Evolutionary conservation across 2,113 vertebrate species (phyloP), one percentile per base, ranked within the genome.

Genomic region (Clinocottus analis): DNA sequence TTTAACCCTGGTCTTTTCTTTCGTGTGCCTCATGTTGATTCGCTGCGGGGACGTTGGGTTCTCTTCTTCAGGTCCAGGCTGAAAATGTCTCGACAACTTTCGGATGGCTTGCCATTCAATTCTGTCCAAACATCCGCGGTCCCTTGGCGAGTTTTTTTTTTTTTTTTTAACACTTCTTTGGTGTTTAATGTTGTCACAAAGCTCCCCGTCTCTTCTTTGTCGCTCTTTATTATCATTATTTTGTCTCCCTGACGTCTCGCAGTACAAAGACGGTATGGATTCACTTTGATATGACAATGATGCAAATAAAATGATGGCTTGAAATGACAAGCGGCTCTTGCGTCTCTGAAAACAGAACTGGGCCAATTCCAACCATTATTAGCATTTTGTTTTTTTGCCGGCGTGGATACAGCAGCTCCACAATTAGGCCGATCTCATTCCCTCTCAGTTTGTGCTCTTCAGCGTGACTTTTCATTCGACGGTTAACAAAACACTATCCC

Each of bases 221-320:
- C 17, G 5, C 9, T 56, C 47, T 72, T 53, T 45, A 74, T 73
- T 69, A 51, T 39, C 65, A 67, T 45, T 53, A 67, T 59, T 74
- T 72, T 27, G 63, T 62, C 53, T 70, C 0, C 5, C 65, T 47
- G 49, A 58, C 35, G 67, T 29, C 23, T 27, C 31, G 0, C 19
- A 74, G 72, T 65, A 79, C 78, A 89, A 71, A 87, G 72, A 69
- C 82, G 12, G 25, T 75, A 70, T 80, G 85, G 70, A 80, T 77
- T 71, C 39, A 45, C 75, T 87, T 90, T 87, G 71, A 84, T 85
- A 67, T 79, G 80, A 77, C 80, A 90, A 7, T 58, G 69, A 87
- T 68, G 75, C 72, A 76, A 79, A 85, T 72, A 45, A 69, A 86
- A 82, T 79, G 82, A 84, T 39, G 72, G 67, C 58, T 82, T 39